Base-by-base conservation (phyloP, 2,797 vertebrate species). In the Neomorphus geoffroyi region DNA sequence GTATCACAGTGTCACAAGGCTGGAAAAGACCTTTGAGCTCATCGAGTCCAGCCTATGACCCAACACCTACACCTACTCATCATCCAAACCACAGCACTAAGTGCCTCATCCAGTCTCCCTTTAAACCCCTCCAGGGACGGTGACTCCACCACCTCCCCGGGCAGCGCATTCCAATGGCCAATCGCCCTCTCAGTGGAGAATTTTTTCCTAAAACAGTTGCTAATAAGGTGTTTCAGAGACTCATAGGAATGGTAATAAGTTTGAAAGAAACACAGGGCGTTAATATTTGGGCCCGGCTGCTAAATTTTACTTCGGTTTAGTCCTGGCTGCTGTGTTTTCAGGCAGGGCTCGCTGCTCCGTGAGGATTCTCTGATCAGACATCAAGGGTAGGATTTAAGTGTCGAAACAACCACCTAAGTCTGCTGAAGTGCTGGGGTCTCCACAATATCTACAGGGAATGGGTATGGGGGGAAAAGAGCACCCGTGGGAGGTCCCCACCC, bases 161-260 rank as follows among this genome's bases (percentile, higher is more conserved):
- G n/a, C n/a, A n/a, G n/a, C n/a, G n/a, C n/a, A n/a, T n/a, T n/a
- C n/a, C n/a, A n/a, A n/a, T n/a, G n/a, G n/a, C n/a, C n/a, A n/a
- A n/a, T n/a, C n/a, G n/a, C n/a, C n/a, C n/a, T n/a, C n/a, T n/a
- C n/a, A n/a, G n/a, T n/a, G n/a, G n/a, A n/a, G n/a, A n/a, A n/a
- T n/a, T n/a, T n/a, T n/a, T n/a, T n/a, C n/a, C n/a, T n/a, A n/a
- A n/a, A n/a, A n/a, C n/a, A n/a, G n/a, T n/a, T n/a, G n/a, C n/a
- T 81, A 90, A 91, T 82, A 86, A 95, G 93, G 72, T 41, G 72
- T 97, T 96, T 87, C 39, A 50, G 70, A 94, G 75, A 73, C 82
- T 91, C 92, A 51, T 12, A 85, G 82, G 87, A 93, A 92, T 86
- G 84, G 91, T 93, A 91, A 83, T 92, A 96, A 93, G 50, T 95